Percentiles rank a stretch among this genome's conserved stretches.
phyloP scores from a whole-genome alignment of 2,113 vertebrate species.

The Otus sunia region DNA sequence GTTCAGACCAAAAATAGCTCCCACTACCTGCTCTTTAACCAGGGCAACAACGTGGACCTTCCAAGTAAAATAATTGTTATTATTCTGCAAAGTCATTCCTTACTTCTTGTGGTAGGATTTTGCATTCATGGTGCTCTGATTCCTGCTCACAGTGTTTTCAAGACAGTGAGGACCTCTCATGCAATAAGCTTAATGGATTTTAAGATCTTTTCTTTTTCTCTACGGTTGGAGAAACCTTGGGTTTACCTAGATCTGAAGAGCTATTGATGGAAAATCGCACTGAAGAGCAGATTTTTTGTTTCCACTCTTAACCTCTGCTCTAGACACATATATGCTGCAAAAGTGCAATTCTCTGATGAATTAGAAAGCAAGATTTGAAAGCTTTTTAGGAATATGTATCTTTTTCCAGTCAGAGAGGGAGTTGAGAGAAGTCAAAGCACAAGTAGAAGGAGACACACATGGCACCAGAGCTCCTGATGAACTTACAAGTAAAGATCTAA shows the following conservation, averaged over 20 bases:
- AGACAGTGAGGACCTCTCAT: background rate
- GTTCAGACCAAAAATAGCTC: conserved; percentile 38
- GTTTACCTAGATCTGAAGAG: background rate
- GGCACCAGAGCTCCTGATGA: background rate
- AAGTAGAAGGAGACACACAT: background rate
- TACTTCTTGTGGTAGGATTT: background rate
- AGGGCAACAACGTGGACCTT: background rate
- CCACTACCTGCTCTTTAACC: background rate
- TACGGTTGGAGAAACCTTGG: background rate
- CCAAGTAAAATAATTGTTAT: background rate
- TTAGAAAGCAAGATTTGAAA: background rate
- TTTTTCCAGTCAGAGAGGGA: background rate
- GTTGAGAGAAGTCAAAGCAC: background rate
- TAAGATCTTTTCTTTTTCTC: background rate
- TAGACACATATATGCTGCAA: background rate
- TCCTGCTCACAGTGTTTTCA: background rate
- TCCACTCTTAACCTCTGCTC: background rate
- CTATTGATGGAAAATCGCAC: background rate
- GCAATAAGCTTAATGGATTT: background rate
- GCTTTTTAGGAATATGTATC: background rate
- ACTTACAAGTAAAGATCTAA: background rate
- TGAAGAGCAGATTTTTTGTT: background rate
- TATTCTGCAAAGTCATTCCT: background rate
- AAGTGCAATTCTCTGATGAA: background rate
- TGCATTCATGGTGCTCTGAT: background rate